These are phyloP conservation scores for Tupiocoris notatus DNA, from an alignment of 2,888 invertebrate genomes.

Conservation along the genomic window DNA sequence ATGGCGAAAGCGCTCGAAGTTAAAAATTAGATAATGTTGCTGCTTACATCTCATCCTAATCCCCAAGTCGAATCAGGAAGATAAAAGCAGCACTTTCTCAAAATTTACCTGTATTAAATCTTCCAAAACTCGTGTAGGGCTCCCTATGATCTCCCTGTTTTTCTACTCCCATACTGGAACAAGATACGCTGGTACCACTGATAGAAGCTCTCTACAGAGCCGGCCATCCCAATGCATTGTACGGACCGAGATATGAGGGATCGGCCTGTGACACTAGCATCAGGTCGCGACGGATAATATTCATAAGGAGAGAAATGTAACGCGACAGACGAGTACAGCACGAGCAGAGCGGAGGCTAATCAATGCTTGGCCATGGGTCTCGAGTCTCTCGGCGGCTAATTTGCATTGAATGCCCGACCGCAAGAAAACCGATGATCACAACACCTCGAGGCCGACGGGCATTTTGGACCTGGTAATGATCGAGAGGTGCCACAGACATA, in stretches of 20 bases:
- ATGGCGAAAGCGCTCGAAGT: too few relatives aligned
- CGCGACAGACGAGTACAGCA: neutral
- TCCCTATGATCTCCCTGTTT: too few relatives aligned
- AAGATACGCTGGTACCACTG: too few relatives aligned
- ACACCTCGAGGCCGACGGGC: constrained; percentile 19
- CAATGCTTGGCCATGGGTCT: constrained; percentile 12
- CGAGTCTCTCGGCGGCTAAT: constrained; percentile 1
- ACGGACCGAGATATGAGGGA: neutral
- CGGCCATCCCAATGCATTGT: too few relatives aligned
- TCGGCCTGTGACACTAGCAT: neutral
- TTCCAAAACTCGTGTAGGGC: too few relatives aligned
- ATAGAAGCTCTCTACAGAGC: too few relatives aligned
- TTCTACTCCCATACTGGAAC: too few relatives aligned
- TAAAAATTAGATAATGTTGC: too few relatives aligned
- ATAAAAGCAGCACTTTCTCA: too few relatives aligned
- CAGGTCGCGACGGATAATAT: neutral
- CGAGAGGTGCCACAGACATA: neutral
- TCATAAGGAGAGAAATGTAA: neutral
- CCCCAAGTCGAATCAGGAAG: too few relatives aligned
- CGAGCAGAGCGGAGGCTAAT: neutral
- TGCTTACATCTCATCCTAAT: too few relatives aligned
- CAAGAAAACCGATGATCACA: constrained; percentile 30
- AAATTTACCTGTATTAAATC: too few relatives aligned
- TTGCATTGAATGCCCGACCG: constrained; percentile 33
- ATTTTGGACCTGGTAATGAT: neutral